Evolutionary conservation across 2,888 invertebrate genomes (phyloP).

Genomic region (Drosophila nr. fundita): DNA sequence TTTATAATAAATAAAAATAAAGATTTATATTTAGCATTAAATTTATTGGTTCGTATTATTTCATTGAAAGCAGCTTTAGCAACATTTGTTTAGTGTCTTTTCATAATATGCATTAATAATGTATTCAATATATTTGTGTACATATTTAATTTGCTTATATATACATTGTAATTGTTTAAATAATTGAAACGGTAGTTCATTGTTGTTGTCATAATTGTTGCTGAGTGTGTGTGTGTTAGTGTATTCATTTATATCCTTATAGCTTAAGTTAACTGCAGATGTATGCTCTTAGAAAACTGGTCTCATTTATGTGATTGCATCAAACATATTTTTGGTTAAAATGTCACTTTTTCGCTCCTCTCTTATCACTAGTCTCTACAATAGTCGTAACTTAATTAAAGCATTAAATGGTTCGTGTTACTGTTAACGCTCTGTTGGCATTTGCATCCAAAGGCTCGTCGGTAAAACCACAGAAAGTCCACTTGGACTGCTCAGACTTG

Average conservation of each 20-base stretch:
- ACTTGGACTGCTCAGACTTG: conserved; percentile 88
- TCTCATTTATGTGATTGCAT: conserved; percentile 72
- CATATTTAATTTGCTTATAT: conserved; percentile 50
- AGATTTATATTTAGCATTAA: conserved; percentile 48
- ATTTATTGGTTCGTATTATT: conserved; percentile 68
- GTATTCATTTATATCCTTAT: conserved; percentile 19
- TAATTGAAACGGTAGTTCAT: conserved; percentile 76
- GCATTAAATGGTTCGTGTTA: conserved; percentile 61
- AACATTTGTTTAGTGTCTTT: conserved; percentile 51
- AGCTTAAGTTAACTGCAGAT: conserved; percentile 37
- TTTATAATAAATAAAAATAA: neutral
- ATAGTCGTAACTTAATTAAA: conserved; percentile 68
- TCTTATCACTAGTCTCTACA: conserved; percentile 53
- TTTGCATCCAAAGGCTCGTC: conserved; percentile 49
- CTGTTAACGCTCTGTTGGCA: conserved; percentile 44
- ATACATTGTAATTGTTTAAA: conserved; percentile 56
- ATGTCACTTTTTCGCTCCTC: conserved; percentile 49
- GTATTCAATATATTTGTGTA: conserved; percentile 48
- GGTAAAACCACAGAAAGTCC: conserved; percentile 90
- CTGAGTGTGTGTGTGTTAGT: conserved; percentile 7
- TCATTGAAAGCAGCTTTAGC: conserved; percentile 45
- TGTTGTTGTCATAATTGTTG: conserved; percentile 46
- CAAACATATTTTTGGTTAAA: conserved; percentile 63
- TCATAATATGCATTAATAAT: conserved; percentile 33
- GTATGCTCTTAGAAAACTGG: conserved; percentile 66